Base-by-base conservation (phyloP, 2,113 vertebrate species). In the Notothenia rossii region DNA sequence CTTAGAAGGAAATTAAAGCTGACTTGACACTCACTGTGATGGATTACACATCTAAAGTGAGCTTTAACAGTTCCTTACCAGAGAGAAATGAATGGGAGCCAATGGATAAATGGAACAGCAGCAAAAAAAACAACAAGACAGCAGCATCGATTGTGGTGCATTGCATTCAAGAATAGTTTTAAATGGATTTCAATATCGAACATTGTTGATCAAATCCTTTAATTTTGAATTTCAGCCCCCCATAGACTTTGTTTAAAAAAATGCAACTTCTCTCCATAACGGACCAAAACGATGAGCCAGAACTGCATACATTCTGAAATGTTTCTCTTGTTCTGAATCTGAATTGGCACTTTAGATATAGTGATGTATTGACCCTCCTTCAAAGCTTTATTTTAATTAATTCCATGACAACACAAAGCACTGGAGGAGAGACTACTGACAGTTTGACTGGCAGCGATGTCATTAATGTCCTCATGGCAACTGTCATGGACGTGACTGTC, bases 401-500 rank as follows among this genome's bases (percentile, higher is more conserved):
- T 81, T 83, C 56, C 49, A 15, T 53, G 76, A 81, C 76, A 73
- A 46, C 73, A 72, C 81, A 74, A 40, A 13, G 65, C 76, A 66
- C 17, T 67, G 40, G 59, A 12, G 67, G 73, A 74, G 56, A 25
- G 61, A 25, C 63, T 7, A 15, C 74, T 43, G 86, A 79, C 90
- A 85, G 83, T 66, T 80, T 85, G 87, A 91, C 53, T 14, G 83
- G 59, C 86, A 72, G 72, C 68, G 10, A 77, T 83, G 86, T 86
- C 86, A 85, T 89, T 86, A 86, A 85, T 76, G 77, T 69, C 79
- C 86, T 86, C 43, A 54, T 84, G 80, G 90, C 77, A 63, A 82
- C 86, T 73, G 71, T 82, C 83, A 61, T 6, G 46, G 84, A 79
- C 79, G 15, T 25, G 62, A 55, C 86, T 82, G 90, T 92, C 92